These are phyloP conservation scores for Coilia nasus DNA, from an alignment of 2,797 vertebrate genomes.

Conservation along the genomic window DNA sequence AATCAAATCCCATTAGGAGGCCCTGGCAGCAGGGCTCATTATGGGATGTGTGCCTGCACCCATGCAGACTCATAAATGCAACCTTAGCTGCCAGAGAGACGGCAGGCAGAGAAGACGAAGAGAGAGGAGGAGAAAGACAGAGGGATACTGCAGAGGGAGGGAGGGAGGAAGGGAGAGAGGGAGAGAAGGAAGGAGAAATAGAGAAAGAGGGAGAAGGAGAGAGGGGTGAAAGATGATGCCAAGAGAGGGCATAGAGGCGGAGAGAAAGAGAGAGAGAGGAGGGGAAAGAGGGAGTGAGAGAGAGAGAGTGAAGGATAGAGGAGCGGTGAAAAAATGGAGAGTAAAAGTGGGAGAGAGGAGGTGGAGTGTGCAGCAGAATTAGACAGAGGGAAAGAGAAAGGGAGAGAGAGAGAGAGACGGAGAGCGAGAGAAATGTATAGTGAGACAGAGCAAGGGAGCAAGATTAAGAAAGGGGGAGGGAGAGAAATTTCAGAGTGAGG, in stretches of 20 bases:
- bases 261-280: slow-evolving; percentile 22
- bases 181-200: background rate
- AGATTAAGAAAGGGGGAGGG: background rate
- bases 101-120: too few relatives aligned
- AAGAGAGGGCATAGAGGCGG: too few relatives aligned
- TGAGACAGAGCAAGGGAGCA: background rate
- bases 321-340: background rate
- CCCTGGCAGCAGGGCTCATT: background rate
- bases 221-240: background rate
- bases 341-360: slow-evolving; percentile 17
- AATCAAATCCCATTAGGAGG: background rate
- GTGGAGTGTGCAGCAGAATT: background rate
- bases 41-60: background rate
- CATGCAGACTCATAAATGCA: background rate
- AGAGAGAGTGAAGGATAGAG: slow-evolving; percentile 26
- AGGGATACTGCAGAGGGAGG: too few relatives aligned
- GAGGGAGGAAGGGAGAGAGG: background rate
- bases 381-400: too few relatives aligned
- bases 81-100: background rate
- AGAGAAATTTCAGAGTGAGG: background rate
- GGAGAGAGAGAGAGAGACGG: too few relatives aligned
- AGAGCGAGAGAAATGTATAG: background rate
- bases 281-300: slow-evolving; percentile 45
- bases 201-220: background rate
- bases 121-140: too few relatives aligned